Evolutionary conservation across 2,113 vertebrate genomes (phyloP).

Genomic region (Halichoerus grypus): DNA sequence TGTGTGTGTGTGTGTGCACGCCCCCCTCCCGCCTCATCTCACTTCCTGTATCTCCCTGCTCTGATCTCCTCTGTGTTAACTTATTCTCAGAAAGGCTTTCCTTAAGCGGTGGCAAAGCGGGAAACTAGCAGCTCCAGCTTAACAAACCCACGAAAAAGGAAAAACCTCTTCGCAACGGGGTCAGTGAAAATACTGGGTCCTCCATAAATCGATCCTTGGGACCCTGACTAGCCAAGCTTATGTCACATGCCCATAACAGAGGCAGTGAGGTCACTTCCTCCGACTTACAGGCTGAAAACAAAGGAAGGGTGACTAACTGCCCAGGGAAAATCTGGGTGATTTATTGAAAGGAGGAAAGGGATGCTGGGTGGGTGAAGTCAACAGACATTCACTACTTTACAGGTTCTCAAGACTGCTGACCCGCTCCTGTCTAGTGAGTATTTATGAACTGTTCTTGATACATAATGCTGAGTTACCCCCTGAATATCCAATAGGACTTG

Average conservation of each 20-base stretch:
- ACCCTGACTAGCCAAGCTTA: background rate
- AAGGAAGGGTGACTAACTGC: background rate
- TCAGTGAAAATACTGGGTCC: background rate
- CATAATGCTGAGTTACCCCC: background rate
- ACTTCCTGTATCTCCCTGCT: background rate
- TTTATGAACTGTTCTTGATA: background rate
- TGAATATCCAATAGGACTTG: background rate
- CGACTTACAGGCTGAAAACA: background rate
- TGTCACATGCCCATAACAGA: background rate
- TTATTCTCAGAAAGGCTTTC: background rate
- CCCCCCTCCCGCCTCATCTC: accelerated
- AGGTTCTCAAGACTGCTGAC: background rate
- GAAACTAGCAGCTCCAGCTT: background rate
- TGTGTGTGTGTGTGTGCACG: background rate
- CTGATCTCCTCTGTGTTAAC: background rate
- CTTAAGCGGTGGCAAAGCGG: background rate
- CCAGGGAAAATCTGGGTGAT: background rate
- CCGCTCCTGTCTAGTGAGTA: background rate
- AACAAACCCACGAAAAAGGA: background rate
- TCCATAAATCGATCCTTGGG: background rate
- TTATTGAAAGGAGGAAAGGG: background rate
- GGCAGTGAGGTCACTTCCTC: background rate
- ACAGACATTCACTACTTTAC: background rate
- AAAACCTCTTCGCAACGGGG: background rate
- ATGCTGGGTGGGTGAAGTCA: background rate